Conservation (phyloP, 1,140 invertebrate species). For the Halesus radiatus region DNA sequence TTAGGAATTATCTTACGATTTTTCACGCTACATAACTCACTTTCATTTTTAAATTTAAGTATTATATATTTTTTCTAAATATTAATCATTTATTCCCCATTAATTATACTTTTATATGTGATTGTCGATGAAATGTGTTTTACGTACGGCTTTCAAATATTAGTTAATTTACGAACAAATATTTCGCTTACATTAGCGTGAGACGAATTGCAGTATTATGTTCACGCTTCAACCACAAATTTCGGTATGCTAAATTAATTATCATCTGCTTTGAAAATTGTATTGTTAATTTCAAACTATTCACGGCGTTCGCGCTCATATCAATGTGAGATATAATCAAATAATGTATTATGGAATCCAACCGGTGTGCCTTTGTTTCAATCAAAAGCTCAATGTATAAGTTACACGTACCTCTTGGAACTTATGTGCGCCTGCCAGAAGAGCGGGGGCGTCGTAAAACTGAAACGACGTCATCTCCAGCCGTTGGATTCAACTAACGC, state of each 20-base stretch:
- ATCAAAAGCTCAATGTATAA: conserved; percentile 42
- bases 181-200: too few relatives aligned
- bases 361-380: conserved; percentile 43
- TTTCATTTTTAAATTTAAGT: too few relatives aligned
- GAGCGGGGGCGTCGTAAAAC: conserved; percentile 47
- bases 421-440: conserved; percentile 25
- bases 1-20: too few relatives aligned
- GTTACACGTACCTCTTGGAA: conserved; percentile 31
- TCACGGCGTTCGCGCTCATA: conserved; percentile 10
- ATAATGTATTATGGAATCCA: conserved; percentile 26
- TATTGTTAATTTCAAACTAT: conserved; percentile 32
- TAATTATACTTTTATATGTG: too few relatives aligned
- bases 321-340: conserved; percentile 17
- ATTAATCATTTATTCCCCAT: too few relatives aligned
- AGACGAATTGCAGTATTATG: too few relatives aligned
- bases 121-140: too few relatives aligned
- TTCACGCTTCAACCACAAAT: neutral
- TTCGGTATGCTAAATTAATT: conserved; percentile 26
- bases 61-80: too few relatives aligned
- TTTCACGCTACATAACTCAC: too few relatives aligned
- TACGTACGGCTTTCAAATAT: too few relatives aligned
- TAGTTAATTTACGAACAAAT: too few relatives aligned
- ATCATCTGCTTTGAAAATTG: conserved; percentile 3
- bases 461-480: conserved; percentile 54
- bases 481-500: conserved; percentile 55